Conservation (phyloP, 2,888 invertebrate species). For the Melanophora roralis region DNA sequence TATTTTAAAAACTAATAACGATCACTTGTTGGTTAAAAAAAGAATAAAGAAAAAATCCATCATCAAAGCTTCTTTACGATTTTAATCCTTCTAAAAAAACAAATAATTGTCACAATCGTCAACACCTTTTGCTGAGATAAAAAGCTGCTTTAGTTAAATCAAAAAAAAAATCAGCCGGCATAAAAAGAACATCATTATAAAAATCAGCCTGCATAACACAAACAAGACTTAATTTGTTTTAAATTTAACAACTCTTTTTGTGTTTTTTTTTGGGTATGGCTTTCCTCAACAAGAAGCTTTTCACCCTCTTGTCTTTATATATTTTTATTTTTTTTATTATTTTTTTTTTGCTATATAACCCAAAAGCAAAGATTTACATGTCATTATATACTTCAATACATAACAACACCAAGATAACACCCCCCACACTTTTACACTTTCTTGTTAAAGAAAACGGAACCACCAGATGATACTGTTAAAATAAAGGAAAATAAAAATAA, state of each 20-base stretch:
- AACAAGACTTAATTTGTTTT: constrained; percentile 52
- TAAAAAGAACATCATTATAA: constrained; percentile 8
- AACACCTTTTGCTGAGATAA: constrained; percentile 44
- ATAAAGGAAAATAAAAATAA: neutral
- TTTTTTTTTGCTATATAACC: constrained; percentile 12
- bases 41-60: neutral
- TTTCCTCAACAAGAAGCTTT: neutral
- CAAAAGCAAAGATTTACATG: constrained; percentile 70
- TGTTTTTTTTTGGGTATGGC: neutral
- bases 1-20: too few species aligned
- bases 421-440: neutral
- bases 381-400: constrained; percentile 66
- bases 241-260: constrained; percentile 31
- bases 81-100: constrained; percentile 17
- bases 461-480: neutral
- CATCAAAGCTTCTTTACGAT: constrained; percentile 1
- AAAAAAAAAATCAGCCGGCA: neutral
- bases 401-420: constrained; percentile 18
- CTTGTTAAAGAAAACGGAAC: constrained; percentile 1
- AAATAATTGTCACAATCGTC: constrained; percentile 51
- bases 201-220: constrained; percentile 46
- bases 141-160: neutral
- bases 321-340: neutral
- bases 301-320: neutral
- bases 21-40: neutral